phyloP scores from a whole-genome alignment of 2,113 vertebrate genomes.

The Antechinus stuartii region DNA sequence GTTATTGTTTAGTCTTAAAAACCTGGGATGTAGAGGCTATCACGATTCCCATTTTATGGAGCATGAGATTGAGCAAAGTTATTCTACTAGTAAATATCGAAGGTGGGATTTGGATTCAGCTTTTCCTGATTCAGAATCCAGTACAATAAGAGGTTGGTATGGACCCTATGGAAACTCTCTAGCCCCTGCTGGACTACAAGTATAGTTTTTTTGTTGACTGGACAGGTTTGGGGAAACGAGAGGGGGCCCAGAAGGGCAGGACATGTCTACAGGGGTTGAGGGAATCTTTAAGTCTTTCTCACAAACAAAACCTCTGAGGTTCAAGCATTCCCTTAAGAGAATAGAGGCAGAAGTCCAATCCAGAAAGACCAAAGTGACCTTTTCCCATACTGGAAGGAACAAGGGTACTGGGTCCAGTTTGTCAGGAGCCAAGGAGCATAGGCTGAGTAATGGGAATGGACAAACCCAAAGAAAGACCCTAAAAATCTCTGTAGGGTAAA shows the following conservation, averaged over 20 bases:
- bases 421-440: not conserved
- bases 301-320: not conserved
- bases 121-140: not conserved
- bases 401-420: not conserved
- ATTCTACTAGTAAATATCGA: not conserved
- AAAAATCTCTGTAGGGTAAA: not conserved
- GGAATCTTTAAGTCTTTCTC: not conserved
- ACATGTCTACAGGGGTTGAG: not conserved
- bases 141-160: not conserved
- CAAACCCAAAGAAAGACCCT: not conserved
- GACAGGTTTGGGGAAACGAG: not conserved
- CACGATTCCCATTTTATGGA: not conserved
- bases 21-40: not conserved
- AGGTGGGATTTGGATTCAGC: not conserved
- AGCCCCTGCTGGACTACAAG: not conserved
- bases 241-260: not conserved
- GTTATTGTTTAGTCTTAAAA: not conserved
- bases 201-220: not conserved
- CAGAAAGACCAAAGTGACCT: not conserved
- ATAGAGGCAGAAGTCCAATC: not conserved
- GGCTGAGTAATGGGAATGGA: not conserved
- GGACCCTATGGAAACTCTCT: not conserved
- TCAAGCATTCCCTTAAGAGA: not conserved
- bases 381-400: not conserved
- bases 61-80: not conserved